A percentile compares a stretch with the other conserved stretches of the same genome.
These are phyloP conservation scores for Vannuccia rotundouncinata DNA, from an alignment of 2,888 invertebrate genomes.

Conservation along the genomic window DNA sequence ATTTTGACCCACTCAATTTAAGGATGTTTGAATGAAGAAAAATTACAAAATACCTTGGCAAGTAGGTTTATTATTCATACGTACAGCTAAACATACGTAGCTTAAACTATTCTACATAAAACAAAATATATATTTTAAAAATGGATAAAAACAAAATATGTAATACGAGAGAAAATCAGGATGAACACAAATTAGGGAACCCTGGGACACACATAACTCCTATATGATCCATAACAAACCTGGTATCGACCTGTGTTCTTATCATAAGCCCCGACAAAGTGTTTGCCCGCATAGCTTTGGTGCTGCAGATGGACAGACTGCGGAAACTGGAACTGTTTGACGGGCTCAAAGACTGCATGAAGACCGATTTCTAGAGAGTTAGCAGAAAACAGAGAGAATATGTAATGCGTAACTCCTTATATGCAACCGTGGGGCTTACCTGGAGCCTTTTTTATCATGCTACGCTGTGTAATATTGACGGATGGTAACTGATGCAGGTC, in stretches of 20 bases:
- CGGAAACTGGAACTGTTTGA: background rate
- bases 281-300: slow-evolving; percentile 23
- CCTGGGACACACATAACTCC: too few relatives aligned
- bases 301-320: background rate
- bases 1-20: too few relatives aligned
- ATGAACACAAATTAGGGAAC: too few relatives aligned
- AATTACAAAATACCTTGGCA: too few relatives aligned
- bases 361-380: background rate
- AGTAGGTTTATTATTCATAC: too few relatives aligned
- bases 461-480: background rate
- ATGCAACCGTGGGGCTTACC: background rate
- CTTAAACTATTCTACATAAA: too few relatives aligned
- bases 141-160: too few relatives aligned
- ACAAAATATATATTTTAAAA: too few relatives aligned
- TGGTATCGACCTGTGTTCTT: slow-evolving; percentile 6
- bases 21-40: too few relatives aligned
- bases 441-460: background rate
- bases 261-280: slow-evolving; percentile 27
- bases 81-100: too few relatives aligned
- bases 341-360: background rate
- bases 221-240: background rate
- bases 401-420: background rate
- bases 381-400: background rate
- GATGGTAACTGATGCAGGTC: background rate
- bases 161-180: too few relatives aligned